A percentile compares a stretch with the other conserved stretches of the same genome.
Evolutionary conservation across 2,888 invertebrate genomes (phyloP).

Genomic region (Euspilapteryx auroguttella): DNA sequence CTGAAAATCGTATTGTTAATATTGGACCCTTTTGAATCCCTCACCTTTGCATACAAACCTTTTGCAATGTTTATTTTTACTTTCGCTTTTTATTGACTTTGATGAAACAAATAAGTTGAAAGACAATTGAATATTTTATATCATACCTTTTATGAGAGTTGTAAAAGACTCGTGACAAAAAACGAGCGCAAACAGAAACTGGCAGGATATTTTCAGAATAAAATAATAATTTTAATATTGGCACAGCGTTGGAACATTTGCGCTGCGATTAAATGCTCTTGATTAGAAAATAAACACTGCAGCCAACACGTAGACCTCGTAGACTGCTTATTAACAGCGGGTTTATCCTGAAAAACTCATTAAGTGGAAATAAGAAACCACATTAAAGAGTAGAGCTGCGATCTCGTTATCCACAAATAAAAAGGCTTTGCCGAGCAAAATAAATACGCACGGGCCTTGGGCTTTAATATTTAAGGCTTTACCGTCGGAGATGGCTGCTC

Average conservation of each 20-base stretch:
- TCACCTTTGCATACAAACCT: not conserved
- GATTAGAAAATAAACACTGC: too few species aligned
- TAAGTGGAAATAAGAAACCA: constrained; percentile 34
- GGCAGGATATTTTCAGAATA: too few species aligned
- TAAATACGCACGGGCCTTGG: constrained; percentile 15
- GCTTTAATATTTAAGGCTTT: constrained; percentile 45
- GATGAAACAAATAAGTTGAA: too few species aligned
- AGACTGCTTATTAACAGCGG: constrained; percentile 15
- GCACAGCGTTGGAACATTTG: too few species aligned
- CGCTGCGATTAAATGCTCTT: too few species aligned
- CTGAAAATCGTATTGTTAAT: not conserved
- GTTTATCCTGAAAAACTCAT: constrained; percentile 34
- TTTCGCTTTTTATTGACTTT: not conserved
- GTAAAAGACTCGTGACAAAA: too few species aligned
- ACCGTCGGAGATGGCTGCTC: constrained; percentile 29
- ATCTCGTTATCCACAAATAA: constrained; percentile 45
- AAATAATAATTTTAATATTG: too few species aligned
- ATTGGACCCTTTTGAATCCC: not conserved
- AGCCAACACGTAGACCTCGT: too few species aligned
- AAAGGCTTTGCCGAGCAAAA: constrained; percentile 29
- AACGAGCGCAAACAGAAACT: too few species aligned
- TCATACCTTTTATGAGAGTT: too few species aligned
- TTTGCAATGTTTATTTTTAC: not conserved
- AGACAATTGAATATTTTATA: too few species aligned
- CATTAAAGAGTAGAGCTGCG: constrained; percentile 26